Evolutionary conservation across 1,140 invertebrate genomes (phyloP).

Genomic region (Cheumatopsyche charites): DNA sequence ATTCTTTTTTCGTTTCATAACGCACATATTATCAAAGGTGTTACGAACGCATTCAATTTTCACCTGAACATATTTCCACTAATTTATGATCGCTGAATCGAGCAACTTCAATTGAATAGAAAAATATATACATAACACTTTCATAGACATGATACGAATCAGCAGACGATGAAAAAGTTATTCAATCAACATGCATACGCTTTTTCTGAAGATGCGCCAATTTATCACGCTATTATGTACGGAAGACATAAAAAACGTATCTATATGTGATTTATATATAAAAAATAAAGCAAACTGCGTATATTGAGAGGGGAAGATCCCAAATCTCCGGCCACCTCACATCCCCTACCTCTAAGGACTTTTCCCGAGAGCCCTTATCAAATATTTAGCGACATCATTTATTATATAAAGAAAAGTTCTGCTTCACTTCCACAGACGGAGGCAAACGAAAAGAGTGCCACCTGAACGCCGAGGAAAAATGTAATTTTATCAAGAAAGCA

Average conservation of each 20-base stretch:
- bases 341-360: conserved; percentile 8
- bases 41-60: too few relatives aligned
- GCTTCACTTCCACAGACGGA: conserved; percentile 13
- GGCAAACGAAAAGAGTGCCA: conserved; percentile 1
- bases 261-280: neutral
- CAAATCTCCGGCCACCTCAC: conserved; percentile 23
- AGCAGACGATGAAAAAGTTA: conserved; percentile 2
- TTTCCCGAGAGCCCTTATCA: conserved; percentile 31
- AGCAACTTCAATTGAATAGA: neutral
- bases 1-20: too few relatives aligned
- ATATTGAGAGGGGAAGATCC: conserved; percentile 14
- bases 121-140: neutral
- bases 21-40: too few relatives aligned
- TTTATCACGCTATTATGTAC: neutral
- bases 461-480: conserved; percentile 18
- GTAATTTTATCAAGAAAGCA: conserved; percentile 11
- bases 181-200: conserved; percentile 1
- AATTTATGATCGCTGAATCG: conserved; percentile 3
- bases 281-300: conserved; percentile 9
- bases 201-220: neutral
- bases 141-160: conserved; percentile 6
- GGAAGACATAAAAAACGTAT: too few relatives aligned
- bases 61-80: neutral
- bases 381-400: conserved; percentile 36
- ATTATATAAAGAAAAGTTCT: conserved; percentile 34